Evolutionary conservation across 1,140 invertebrate species (phyloP).

Genomic region (Drosophila pectinifera): DNA sequence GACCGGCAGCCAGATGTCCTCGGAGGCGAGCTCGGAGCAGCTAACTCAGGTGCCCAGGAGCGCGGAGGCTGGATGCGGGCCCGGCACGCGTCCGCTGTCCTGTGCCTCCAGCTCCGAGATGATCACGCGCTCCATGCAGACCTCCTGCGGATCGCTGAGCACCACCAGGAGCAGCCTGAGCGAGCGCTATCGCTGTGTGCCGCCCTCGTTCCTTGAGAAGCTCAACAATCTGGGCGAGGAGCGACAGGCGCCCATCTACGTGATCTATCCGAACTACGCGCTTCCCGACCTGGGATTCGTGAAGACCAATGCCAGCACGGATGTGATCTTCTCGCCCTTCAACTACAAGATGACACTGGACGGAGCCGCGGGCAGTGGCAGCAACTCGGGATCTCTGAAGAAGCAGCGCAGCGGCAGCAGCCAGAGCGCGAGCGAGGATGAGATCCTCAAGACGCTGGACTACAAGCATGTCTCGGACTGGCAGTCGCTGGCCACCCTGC

Average conservation of each 20-base stretch:
- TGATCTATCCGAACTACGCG: conserved; percentile 96
- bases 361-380: conserved; percentile 45
- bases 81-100: conserved; percentile 57
- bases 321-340: conserved; percentile 87
- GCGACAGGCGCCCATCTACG: conserved; percentile 91
- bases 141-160: conserved; percentile 85
- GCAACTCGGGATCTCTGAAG: conserved; percentile 51
- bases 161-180: conserved; percentile 77
- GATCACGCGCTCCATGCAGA: conserved; percentile 91
- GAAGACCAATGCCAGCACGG: conserved; percentile 86
- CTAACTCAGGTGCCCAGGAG: conserved; percentile 71
- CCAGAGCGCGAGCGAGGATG: conserved; percentile 90
- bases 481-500: conserved; percentile 94
- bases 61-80: conserved; percentile 35
- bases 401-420: conserved; percentile 87
- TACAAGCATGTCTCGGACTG: conserved; percentile 94
- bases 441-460: conserved; percentile 91
- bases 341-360: conserved; percentile 84
- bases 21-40: conserved; percentile 83
- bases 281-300: conserved; percentile 95
- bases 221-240: conserved; percentile 87
- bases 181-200: conserved; percentile 86
- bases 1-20: conserved; percentile 69
- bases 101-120: conserved; percentile 85
- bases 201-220: conserved; percentile 88